These are phyloP conservation scores for Mellivora capensis DNA, from an alignment of 2,113 vertebrate genomes.

Conservation along the genomic window DNA sequence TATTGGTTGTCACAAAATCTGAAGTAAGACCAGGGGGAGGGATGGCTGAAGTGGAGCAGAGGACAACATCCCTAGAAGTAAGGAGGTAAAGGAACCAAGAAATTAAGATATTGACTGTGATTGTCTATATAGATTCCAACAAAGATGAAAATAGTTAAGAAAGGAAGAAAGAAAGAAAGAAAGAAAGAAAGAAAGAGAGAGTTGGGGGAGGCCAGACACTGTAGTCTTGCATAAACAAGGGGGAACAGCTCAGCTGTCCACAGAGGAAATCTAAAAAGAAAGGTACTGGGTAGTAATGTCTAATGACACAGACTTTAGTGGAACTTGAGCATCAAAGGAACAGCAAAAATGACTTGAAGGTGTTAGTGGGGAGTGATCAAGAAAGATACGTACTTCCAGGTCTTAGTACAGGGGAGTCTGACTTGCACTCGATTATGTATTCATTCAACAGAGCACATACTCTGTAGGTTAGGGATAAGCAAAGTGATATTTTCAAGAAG, in stretches of 20 bases:
- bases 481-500: background rate
- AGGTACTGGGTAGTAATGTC: background rate
- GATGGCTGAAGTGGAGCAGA: background rate
- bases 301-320: background rate
- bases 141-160: background rate
- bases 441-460: background rate
- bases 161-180: fast-evolving
- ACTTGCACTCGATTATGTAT: background rate
- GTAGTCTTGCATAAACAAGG: background rate
- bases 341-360: background rate
- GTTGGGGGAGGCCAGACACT: background rate
- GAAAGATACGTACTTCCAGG: background rate
- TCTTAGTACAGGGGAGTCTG: background rate
- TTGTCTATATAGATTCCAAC: background rate
- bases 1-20: background rate
- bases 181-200: background rate
- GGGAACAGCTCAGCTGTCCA: background rate
- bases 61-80: background rate
- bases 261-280: background rate
- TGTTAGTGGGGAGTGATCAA: background rate
- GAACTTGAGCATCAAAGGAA: background rate
- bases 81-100: background rate
- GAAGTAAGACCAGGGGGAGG: background rate
- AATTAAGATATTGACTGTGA: background rate
- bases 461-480: background rate